A percentile compares a stretch with the other conserved stretches of the same genome.
These are phyloP conservation scores for Cryptocheilus praepositus DNA, from an alignment of 2,888 invertebrate genomes.

Conservation along the genomic window DNA sequence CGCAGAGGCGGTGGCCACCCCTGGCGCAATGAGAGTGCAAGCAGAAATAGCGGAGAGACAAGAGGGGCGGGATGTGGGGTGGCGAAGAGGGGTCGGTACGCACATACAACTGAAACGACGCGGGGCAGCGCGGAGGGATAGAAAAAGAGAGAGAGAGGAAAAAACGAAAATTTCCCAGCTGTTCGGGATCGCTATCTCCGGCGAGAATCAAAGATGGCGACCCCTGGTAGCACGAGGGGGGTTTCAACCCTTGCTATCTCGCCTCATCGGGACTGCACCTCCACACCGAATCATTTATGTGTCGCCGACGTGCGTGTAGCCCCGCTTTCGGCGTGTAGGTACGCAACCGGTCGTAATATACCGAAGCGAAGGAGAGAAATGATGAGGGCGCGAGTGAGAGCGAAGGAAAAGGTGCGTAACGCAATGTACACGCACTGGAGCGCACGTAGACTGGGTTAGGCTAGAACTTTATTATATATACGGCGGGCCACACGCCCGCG, in stretches of 20 bases:
- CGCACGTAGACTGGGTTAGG: background rate
- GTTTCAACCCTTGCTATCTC: conserved; percentile 73
- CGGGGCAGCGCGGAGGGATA: conserved; percentile 23
- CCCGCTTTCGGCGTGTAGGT: conserved; percentile 28
- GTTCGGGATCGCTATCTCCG: conserved; percentile 63
- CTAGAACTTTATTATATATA: background rate
- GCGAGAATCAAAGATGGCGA: conserved; percentile 70
- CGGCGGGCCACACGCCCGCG: conserved; percentile 14
- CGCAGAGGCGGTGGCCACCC: conserved; percentile 16
- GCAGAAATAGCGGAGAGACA: background rate
- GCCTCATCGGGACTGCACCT: conserved; percentile 56
- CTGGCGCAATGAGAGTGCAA: conserved; percentile 3
- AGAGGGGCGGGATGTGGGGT: background rate
- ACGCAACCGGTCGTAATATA: background rate
- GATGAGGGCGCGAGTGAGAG: background rate
- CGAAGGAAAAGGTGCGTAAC: background rate
- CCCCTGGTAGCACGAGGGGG: conserved; percentile 32
- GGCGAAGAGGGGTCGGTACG: conserved; percentile 1
- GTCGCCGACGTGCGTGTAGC: conserved; percentile 34
- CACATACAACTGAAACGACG: background rate
- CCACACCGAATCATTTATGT: conserved; percentile 35
- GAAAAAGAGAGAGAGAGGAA: conserved; percentile 26
- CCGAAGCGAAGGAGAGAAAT: background rate
- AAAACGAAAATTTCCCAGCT: conserved; percentile 71
- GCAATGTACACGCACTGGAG: background rate